These are phyloP conservation scores for Poecilobothrus nobilitatus DNA, from an alignment of 2,888 invertebrate genomes.

Conservation along the genomic window DNA sequence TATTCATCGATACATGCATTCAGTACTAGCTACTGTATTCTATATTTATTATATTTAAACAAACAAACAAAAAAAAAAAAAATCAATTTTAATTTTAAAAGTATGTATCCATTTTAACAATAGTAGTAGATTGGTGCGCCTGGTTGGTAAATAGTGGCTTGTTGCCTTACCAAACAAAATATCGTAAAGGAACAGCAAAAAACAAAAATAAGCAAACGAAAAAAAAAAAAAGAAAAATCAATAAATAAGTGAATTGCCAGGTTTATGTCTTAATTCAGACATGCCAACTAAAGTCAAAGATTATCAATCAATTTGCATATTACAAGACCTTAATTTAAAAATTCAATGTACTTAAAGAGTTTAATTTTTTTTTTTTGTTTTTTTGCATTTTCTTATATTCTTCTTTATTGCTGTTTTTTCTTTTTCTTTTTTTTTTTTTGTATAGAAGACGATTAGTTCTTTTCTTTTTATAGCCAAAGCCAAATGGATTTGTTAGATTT, in stretches of 20 bases:
- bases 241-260: background rate
- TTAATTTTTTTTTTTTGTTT: background rate
- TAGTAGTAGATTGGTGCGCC: background rate
- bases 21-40: background rate
- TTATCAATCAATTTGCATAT: constrained; percentile 25
- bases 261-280: constrained; percentile 24
- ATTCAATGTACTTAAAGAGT: background rate
- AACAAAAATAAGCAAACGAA: background rate
- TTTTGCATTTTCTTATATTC: background rate
- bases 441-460: constrained; percentile 1
- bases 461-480: background rate
- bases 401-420: too few relatives aligned
- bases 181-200: background rate
- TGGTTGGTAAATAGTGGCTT: background rate
- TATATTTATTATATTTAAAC: too few relatives aligned
- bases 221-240: background rate
- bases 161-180: background rate
- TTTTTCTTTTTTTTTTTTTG: too few relatives aligned
- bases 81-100: background rate
- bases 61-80: too few relatives aligned
- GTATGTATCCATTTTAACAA: background rate
- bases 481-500: constrained; percentile 6
- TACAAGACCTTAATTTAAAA: constrained; percentile 24
- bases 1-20: background rate
- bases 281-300: constrained; percentile 22